Percentiles rank a stretch among this genome's conserved stretches.
Evolutionary conservation across 2,113 vertebrate genomes (phyloP).

Genomic region (Nycticryphes semicollaris): DNA sequence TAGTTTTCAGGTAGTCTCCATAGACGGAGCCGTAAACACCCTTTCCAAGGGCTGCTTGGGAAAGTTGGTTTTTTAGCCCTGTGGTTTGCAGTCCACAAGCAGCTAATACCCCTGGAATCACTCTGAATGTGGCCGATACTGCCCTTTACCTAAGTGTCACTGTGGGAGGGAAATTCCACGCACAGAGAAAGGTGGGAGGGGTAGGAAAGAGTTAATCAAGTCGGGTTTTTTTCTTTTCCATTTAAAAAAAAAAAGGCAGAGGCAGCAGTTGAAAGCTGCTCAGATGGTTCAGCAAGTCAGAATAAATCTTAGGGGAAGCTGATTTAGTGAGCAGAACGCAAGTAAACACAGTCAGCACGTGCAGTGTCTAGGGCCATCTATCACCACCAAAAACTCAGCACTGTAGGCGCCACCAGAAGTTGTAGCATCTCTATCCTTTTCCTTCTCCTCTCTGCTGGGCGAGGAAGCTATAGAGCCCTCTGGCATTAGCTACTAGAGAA

Average conservation of each 20-base stretch:
- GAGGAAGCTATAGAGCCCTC: background rate
- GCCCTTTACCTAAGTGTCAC: background rate
- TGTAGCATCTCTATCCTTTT: background rate
- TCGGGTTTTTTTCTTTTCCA: background rate
- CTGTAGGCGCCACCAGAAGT: background rate
- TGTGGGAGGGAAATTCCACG: background rate
- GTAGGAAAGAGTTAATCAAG: slow-evolving; percentile 22
- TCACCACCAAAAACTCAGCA: background rate
- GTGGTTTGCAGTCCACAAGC: background rate
- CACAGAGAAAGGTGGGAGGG: background rate
- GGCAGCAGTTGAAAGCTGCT: slow-evolving; percentile 8
- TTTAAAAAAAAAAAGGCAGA: background rate
- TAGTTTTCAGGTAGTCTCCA: background rate
- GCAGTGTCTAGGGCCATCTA: background rate
- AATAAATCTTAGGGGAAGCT: background rate
- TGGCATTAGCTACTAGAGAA: background rate
- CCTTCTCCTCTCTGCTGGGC: background rate
- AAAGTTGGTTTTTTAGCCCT: background rate
- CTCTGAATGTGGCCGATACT: background rate
- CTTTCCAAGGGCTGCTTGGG: background rate
- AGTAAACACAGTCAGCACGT: background rate
- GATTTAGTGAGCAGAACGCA: background rate
- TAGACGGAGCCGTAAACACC: background rate
- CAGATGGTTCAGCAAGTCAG: background rate
- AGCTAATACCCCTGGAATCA: background rate